Base-by-base conservation (phyloP, 2,888 invertebrate genomes). In the Hemicrepidius hirtus region DNA sequence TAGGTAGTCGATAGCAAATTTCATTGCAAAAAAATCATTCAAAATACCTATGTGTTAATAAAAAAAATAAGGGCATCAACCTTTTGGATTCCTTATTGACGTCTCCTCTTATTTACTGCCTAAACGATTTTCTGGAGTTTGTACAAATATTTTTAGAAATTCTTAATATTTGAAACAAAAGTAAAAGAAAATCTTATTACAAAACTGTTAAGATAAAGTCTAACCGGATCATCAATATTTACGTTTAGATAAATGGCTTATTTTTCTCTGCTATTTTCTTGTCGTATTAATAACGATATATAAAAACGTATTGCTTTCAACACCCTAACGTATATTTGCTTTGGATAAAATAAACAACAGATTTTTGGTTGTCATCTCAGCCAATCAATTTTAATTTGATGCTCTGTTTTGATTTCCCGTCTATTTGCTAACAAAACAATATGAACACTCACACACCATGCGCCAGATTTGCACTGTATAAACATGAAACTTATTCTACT, bases 311-410 rank as follows among this genome's bases (percentile, higher is more conserved):
- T 37, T 57, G 37, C 37, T 57, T 57, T n/a, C 57, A 20, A 16
- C 21, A 12, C 50, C 37, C 37, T 4, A 12, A 37, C n/a, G 37
- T 18, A 12, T 57, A 40, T 57, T 57, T 57, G 57, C 32, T 57
- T 57, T 57, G 3, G 37, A 57, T 57, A 57, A 57, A 37, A 18
- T 16, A 57, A 57, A 57, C 57, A 57, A 21, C 20, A 20, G 57
- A 20, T 35, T 57, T 57, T 35, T 9, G 21, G 37, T 40, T 28
- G 28, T 20, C 16, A 57, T 37, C 20, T 37, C 16, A 20, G 35
- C 20, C 57, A 37, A 57, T 57, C 57, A 57, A 57, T 57, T 57
- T 57, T 57, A 57, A 57, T 57, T 57, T 57, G 13, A 16, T 3
- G 57, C 37, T 35, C 0, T 53, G 57, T 57, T 57, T 57, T 57